Evolutionary conservation across 2,888 invertebrate genomes (phyloP).

Genomic region (Mesorhabditis belari): DNA sequence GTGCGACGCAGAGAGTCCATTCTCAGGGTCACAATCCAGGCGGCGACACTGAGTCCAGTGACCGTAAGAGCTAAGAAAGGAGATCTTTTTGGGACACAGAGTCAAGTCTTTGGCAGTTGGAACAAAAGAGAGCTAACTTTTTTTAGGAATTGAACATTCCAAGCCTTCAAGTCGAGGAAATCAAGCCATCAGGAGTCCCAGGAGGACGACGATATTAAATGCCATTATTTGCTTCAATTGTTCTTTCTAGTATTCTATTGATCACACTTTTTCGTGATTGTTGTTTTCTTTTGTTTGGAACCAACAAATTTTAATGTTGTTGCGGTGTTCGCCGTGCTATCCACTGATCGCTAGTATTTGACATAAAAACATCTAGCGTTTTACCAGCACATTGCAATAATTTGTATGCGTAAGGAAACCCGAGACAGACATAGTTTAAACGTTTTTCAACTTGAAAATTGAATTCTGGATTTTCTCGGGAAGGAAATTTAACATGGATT

Average conservation of each 20-base stretch:
- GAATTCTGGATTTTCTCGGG: too few species aligned
- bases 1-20: not conserved
- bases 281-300: not conserved
- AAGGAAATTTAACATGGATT: too few species aligned
- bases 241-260: not conserved
- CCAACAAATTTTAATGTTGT: not conserved
- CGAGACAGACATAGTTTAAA: too few species aligned
- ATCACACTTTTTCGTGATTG: not conserved
- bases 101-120: not conserved
- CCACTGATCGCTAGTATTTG: not conserved
- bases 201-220: not conserved
- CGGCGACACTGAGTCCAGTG: not conserved
- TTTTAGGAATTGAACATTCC: slow-evolving; percentile 42
- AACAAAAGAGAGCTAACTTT: not conserved
- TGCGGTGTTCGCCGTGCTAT: not conserved
- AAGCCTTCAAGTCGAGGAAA: slow-evolving; percentile 33
- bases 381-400: too few species aligned
- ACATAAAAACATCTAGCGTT: too few species aligned
- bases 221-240: too few species aligned
- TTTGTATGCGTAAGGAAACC: too few species aligned
- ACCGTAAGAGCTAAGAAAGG: not conserved
- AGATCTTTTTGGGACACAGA: too few species aligned
- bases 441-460: too few species aligned
- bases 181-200: slow-evolving; percentile 8
- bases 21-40: not conserved